Evolutionary conservation across 2,113 vertebrate species (phyloP).

Genomic region (Melanostigma gelatinosum): DNA sequence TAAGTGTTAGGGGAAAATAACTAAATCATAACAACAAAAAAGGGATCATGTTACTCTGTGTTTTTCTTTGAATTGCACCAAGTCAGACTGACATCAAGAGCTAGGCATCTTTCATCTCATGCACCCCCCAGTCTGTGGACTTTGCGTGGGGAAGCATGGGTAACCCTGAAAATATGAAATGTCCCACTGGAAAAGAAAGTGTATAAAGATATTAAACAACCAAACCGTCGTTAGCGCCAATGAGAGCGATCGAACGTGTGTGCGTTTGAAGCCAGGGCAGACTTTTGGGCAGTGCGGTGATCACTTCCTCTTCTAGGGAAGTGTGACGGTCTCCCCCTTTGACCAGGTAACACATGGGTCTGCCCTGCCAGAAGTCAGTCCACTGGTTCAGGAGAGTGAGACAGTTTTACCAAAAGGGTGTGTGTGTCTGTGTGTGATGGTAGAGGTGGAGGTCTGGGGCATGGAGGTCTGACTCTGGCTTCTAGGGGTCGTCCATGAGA

Average conservation of each 20-base stretch:
- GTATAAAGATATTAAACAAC: constrained; percentile 33
- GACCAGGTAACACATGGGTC: constrained; percentile 8
- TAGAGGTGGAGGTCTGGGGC: neutral
- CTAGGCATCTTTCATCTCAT: constrained; percentile 42
- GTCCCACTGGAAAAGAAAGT: constrained; percentile 48
- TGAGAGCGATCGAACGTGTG: constrained; percentile 13
- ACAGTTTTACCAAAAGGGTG: constrained; percentile 5
- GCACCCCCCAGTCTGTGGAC: constrained; percentile 23
- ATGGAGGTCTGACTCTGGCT: constrained; percentile 17
- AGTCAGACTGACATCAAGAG: constrained; percentile 56
- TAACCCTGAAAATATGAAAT: constrained; percentile 50
- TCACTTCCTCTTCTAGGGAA: constrained; percentile 37
- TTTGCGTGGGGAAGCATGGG: constrained; percentile 23
- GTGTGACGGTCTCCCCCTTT: neutral
- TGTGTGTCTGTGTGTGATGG: neutral
- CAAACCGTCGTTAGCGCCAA: constrained; percentile 38
- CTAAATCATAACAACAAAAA: constrained; percentile 3
- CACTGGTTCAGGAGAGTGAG: constrained; percentile 15
- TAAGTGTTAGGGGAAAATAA: constrained; percentile 22
- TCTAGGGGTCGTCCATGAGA: constrained; percentile 20
- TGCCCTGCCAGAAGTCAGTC: constrained; percentile 38
- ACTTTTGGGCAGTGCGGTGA: constrained; percentile 29
- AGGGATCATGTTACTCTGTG: constrained; percentile 6
- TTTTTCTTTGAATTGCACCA: constrained; percentile 49
- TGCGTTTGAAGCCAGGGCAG: constrained; percentile 23